Evolutionary conservation across 2,797 vertebrate species (phyloP).

Genomic region (Phoxinus dragarum): DNA sequence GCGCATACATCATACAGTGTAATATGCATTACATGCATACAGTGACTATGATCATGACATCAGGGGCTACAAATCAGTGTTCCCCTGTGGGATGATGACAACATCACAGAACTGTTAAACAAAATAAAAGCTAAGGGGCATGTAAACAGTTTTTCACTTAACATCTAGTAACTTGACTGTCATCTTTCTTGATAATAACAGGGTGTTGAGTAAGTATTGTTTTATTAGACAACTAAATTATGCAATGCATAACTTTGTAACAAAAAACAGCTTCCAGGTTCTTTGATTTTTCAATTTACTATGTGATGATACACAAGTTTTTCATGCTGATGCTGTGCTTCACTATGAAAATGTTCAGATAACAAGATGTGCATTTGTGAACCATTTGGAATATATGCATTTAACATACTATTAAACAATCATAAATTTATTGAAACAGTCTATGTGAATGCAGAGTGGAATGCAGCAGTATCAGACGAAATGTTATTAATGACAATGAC

Average conservation of each 20-base stretch:
- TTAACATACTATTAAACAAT: neutral
- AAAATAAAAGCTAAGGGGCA: slow-evolving; percentile 10
- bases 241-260: neutral
- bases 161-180: neutral
- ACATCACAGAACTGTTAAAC: neutral
- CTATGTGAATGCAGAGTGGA: neutral
- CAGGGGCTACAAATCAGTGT: neutral
- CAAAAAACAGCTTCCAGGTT: neutral
- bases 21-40: neutral
- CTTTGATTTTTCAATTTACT: neutral
- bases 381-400: neutral
- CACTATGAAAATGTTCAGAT: neutral
- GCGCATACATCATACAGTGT: neutral
- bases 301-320: neutral
- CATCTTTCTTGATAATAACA: neutral
- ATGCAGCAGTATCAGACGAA: neutral
- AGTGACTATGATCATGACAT: neutral
- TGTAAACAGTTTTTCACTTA: neutral
- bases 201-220: neutral
- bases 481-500: neutral
- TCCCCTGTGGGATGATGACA: slow-evolving; percentile 1
- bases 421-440: neutral
- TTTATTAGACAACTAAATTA: neutral
- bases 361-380: neutral
- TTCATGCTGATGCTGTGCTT: neutral